phyloP scores from a whole-genome alignment of 2,888 invertebrate genomes.

The Drosophila neonasuta region DNA sequence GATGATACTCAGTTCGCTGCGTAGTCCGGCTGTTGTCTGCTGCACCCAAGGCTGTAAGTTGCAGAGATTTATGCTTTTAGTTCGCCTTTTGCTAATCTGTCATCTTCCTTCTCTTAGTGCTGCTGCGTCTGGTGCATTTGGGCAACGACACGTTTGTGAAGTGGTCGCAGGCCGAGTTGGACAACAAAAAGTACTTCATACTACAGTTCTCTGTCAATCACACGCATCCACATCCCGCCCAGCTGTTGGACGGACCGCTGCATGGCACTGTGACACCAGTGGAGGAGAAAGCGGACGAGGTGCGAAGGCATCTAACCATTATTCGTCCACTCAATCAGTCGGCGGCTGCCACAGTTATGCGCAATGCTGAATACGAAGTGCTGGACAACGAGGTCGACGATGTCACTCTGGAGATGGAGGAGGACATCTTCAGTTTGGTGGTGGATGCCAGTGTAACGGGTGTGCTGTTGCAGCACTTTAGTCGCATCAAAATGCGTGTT shows the following conservation, averaged over 20 bases:
- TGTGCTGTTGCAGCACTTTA: conserved; percentile 78
- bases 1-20: conserved; percentile 77
- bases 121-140: conserved; percentile 73
- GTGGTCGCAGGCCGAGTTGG: conserved; percentile 77
- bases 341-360: conserved; percentile 66
- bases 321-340: conserved; percentile 68
- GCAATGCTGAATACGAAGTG: conserved; percentile 74
- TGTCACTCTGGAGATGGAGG: conserved; percentile 69
- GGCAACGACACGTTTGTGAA: conserved; percentile 78
- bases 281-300: conserved; percentile 70
- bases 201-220: conserved; percentile 78
- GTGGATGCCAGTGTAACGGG: conserved; percentile 81
- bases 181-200: conserved; percentile 79
- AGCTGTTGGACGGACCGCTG: conserved; percentile 60
- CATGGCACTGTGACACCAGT: conserved; percentile 73
- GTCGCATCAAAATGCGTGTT: conserved; percentile 79
- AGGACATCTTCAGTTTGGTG: conserved; percentile 78
- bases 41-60: conserved; percentile 82
- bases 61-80: not conserved
- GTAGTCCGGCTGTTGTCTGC: conserved; percentile 80
- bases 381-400: conserved; percentile 73
- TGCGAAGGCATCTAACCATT: conserved; percentile 67
- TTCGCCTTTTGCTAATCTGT: not conserved
- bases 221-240: conserved; percentile 77
- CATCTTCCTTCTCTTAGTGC: conserved; percentile 49